phyloP scores from a whole-genome alignment of 2,113 vertebrate genomes.

The Redunca redunca region DNA sequence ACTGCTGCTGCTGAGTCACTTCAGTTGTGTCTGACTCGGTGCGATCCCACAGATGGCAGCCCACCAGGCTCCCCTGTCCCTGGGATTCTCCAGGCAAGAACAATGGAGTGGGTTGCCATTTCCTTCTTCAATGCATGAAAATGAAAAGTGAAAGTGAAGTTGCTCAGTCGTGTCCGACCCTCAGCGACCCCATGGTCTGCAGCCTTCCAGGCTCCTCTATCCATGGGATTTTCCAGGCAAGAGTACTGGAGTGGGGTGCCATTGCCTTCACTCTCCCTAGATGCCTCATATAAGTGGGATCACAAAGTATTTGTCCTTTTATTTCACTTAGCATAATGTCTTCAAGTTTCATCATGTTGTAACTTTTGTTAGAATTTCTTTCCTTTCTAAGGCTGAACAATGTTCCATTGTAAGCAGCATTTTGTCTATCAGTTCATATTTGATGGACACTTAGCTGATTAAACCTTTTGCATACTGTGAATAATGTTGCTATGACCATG shows the following conservation, averaged over 20 bases:
- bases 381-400: background rate
- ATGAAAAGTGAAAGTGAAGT: too few relatives aligned
- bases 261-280: background rate
- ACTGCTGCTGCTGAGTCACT: background rate
- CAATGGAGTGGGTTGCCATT: too few relatives aligned
- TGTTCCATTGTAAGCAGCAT: background rate
- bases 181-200: too few relatives aligned
- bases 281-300: background rate
- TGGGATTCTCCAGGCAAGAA: too few relatives aligned
- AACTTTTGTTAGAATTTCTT: background rate
- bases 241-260: too few relatives aligned
- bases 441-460: background rate
- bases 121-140: too few relatives aligned
- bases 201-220: too few relatives aligned
- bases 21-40: too few relatives aligned
- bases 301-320: background rate
- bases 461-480: background rate
- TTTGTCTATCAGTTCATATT: background rate
- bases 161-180: accelerated
- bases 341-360: background rate
- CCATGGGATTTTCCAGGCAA: too few relatives aligned
- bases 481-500: background rate
- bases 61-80: too few relatives aligned
- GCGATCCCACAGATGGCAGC: too few relatives aligned
- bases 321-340: background rate